phyloP scores from a whole-genome alignment of 2,113 vertebrate genomes.

The Cyphomyrus discorhynchus region DNA sequence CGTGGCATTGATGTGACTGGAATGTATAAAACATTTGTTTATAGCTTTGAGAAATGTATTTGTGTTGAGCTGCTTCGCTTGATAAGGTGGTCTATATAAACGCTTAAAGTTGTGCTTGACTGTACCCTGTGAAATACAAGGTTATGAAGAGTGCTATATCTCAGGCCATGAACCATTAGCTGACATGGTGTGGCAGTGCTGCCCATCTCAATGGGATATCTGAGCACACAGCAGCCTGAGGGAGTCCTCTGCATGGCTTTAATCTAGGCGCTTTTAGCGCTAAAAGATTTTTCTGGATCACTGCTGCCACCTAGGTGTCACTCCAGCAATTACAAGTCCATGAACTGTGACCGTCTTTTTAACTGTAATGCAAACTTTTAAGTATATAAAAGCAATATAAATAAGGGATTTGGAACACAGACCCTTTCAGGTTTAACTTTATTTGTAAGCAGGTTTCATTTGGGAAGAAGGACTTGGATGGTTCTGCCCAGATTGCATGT shows the following conservation, averaged over 20 bases:
- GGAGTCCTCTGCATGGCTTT: neutral
- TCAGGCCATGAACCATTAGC: neutral
- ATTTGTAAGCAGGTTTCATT: neutral
- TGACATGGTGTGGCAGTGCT: neutral
- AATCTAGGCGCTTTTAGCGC: neutral
- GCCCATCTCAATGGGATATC: neutral
- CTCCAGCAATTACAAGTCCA: neutral
- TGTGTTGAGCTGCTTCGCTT: neutral
- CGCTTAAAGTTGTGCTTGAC: neutral
- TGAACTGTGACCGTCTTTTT: neutral
- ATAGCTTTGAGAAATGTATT: neutral
- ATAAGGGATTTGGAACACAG: neutral
- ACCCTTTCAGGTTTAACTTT: neutral
- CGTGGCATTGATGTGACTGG: neutral
- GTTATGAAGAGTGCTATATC: neutral
- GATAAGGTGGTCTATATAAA: neutral
- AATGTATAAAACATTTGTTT: neutral
- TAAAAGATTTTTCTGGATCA: neutral
- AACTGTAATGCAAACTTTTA: neutral
- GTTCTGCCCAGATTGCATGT: neutral
- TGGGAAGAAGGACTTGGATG: neutral
- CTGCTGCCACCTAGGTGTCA: slow-evolving; percentile 6
- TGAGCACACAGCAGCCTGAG: neutral
- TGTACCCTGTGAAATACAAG: neutral
- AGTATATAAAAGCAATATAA: neutral